Evolutionary conservation across 2,113 vertebrate species (phyloP), one percentile per base, ranked within the genome.

Genomic region (Ondatra zibethicus): DNA sequence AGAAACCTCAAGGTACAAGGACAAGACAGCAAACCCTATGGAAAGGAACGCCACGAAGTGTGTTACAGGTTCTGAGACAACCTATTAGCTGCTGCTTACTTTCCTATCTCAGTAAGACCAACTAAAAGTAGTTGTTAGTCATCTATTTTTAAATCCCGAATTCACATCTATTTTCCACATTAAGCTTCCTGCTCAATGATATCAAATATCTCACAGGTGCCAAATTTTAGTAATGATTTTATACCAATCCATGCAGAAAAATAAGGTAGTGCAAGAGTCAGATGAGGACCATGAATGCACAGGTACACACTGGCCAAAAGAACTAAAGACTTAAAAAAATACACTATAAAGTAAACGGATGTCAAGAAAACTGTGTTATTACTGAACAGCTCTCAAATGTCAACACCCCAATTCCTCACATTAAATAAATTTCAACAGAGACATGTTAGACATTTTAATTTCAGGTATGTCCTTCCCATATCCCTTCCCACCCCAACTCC

Each of bases 161-260:
- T 98, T 98, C 97, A 98, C 98, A 98, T 98, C 96, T 98, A 98
- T 97, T 98, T 81, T 98, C 98, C 98, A 98, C 96, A 97, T 98
- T 98, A 98, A 97, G 97, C 96, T 97, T 98, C 98, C 96, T 98
- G 98, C 96, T 98, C 95, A 58, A 61, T 98, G 97, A 97, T 97
- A 94, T 85, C 98, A 98, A 96, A 95, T 93, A 96, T 97, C 96
- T 96, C 94, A 95, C 81, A 98, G 73, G 96, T 97, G 97, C 97
- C 98, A 97, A 97, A 95, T 95, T 94, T 98, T 98, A 98, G 97
- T 98, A 96, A 98, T 98, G 98, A 97, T 98, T 98, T 65, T 98
- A 98, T 90, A 97, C 97, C 97, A 98, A 98, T 98, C 97, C 98
- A 99, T 99, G 98, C 98, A 99, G 98, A 98, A 98, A 98, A 99